Evolutionary conservation across 2,113 vertebrate genomes (phyloP).

Genomic region (Pelobates fuscus): DNA sequence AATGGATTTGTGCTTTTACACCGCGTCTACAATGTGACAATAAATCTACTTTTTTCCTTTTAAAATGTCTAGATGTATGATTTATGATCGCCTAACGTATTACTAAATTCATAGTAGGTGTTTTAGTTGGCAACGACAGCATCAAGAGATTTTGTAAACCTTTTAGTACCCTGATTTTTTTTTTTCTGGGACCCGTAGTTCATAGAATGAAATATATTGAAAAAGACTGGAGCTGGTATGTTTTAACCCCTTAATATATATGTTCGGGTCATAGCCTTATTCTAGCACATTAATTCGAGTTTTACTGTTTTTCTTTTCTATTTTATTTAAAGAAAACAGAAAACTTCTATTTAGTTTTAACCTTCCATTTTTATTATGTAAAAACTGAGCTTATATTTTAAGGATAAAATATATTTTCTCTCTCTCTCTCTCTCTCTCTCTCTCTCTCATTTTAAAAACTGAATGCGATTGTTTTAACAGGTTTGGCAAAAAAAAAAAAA

Average conservation of each 20-base stretch:
- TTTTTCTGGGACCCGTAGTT: conserved; percentile 67
- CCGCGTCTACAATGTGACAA: conserved; percentile 79
- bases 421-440: too few species aligned
- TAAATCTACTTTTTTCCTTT: conserved; percentile 88
- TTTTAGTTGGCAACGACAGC: conserved; percentile 78
- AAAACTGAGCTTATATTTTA: too few species aligned
- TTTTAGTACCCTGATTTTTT: conserved; percentile 67
- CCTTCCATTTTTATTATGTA: too few species aligned
- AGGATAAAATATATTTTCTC: too few species aligned
- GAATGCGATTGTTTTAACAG: too few species aligned
- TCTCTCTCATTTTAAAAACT: too few species aligned
- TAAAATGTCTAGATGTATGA: conserved; percentile 84
- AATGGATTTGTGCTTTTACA: conserved; percentile 78
- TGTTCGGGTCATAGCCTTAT: background rate
- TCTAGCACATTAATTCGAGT: background rate
- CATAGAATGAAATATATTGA: conserved; percentile 53
- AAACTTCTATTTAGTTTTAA: too few species aligned
- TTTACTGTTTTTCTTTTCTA: background rate
- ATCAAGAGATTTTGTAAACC: conserved; percentile 66
- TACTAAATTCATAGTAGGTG: conserved; percentile 86
- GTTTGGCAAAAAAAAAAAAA: too few species aligned
- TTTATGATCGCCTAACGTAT: conserved; percentile 88
- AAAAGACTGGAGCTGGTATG: conserved; percentile 16
- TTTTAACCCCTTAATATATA: conserved; percentile 22
- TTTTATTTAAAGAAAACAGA: background rate